These are phyloP conservation scores for Coluber constrictor DNA, from an alignment of 2,797 vertebrate genomes.

Conservation along the genomic window DNA sequence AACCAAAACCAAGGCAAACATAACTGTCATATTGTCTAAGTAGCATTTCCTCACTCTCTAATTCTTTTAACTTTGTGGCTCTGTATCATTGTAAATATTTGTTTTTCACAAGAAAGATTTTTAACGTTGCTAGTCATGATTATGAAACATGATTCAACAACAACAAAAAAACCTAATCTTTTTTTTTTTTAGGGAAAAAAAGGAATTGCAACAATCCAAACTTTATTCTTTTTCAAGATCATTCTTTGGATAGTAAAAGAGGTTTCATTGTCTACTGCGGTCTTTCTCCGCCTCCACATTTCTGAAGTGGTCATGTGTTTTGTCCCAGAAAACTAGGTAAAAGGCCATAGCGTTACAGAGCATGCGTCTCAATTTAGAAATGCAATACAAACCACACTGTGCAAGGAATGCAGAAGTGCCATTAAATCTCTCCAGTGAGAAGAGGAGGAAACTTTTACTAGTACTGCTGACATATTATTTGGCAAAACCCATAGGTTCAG, in stretches of 20 bases:
- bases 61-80: background rate
- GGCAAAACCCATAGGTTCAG: background rate
- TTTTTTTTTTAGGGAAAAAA: background rate
- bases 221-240: background rate
- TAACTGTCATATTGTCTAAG: background rate
- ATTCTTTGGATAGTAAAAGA: background rate
- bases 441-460: background rate
- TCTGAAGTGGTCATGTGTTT: slow-evolving; percentile 27
- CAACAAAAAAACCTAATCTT: background rate
- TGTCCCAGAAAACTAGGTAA: slow-evolving; percentile 46
- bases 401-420: background rate
- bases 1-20: background rate
- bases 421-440: fast-evolving
- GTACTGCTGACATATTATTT: background rate
- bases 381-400: background rate
- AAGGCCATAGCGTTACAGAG: slow-evolving; percentile 44
- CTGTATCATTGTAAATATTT: background rate
- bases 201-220: background rate
- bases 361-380: background rate
- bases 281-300: slow-evolving; percentile 47
- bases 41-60: background rate
- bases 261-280: background rate
- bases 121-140: background rate
- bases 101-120: background rate
- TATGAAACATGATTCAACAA: background rate